Conservation (phyloP, 2,797 vertebrate genomes). For the Brotula barbata region DNA sequence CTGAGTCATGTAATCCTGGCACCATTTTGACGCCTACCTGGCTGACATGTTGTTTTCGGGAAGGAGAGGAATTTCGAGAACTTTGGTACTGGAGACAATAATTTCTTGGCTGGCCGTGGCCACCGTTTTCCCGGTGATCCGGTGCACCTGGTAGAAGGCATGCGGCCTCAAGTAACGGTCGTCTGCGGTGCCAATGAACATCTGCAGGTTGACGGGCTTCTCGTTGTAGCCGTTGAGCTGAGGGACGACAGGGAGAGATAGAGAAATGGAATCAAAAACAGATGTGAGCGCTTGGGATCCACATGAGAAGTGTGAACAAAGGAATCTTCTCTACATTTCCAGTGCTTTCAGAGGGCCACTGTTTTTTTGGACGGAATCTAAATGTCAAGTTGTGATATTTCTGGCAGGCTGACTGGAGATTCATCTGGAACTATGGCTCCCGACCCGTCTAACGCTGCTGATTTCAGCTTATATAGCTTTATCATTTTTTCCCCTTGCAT, state of each 20-base stretch:
- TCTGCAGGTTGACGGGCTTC: conserved; percentile 95
- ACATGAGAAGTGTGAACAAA: conserved; percentile 57
- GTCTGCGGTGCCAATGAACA: conserved; percentile 99
- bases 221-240: conserved; percentile 95
- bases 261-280: conserved; percentile 54
- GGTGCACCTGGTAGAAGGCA: conserved; percentile 98
- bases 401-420: conserved; percentile 58
- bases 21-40: conserved; percentile 81
- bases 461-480: conserved; percentile 56
- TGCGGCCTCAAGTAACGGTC: conserved; percentile 97
- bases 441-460: conserved; percentile 46
- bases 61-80: conserved; percentile 96
- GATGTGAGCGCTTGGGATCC: conserved; percentile 51
- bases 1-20: conserved; percentile 50
- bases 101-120: conserved; percentile 98
- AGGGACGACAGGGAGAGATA: conserved; percentile 50
- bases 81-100: conserved; percentile 92
- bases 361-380: conserved; percentile 53
- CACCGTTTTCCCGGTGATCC: conserved; percentile 98
- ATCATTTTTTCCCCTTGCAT: conserved; percentile 51
- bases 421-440: conserved; percentile 61
- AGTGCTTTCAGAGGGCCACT: conserved; percentile 40
- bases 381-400: conserved; percentile 66
- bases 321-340: conserved; percentile 52
- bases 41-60: conserved; percentile 98